Base-by-base conservation (phyloP, 2,113 vertebrate genomes). In the Pelvicachromis taeniatus region DNA sequence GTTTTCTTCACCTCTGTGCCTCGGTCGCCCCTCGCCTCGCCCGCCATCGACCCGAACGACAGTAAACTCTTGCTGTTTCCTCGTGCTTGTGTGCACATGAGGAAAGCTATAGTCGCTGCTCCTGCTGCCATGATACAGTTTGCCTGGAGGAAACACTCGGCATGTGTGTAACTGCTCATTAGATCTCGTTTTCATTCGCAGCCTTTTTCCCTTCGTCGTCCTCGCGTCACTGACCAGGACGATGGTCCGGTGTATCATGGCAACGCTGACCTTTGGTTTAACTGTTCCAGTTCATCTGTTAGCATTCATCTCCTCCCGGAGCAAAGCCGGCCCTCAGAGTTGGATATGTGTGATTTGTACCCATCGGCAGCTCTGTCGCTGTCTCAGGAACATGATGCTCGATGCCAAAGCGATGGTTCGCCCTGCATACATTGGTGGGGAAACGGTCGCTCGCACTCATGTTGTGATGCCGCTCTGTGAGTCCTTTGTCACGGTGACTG, bases 391-490 rank as follows among this genome's bases (percentile, higher is more conserved):
- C 52, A 29, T n/a, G 31, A 70, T 21, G 77, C 63, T 29, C 50
- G 26, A 33, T 19, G 63, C 77, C 61, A 16, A 84, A 89, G 35
- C 21, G 63, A 80, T 88, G 88, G 89, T 16, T 91, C 86, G 53
- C 56, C 35, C 38, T 59, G 23, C 8, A 35, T 48, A 55, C 40
- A 84, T 83, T 80, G 45, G 26, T 79, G 4, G 56, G 38, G 54
- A 81, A 77, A 70, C 19, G 29, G 45, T 42, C 80, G 54, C 80
- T 50, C 53, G 53, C 42, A 21, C 80, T 50, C 8, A 2, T 7
- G 31, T 78, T 83, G 38, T 80, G 45, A 89, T 48, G 77, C 65
- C 63, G 61, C 77, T 52, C 48, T n/a, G n/a, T n/a, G 4, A 45
- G 59, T 70, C 48, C 52, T 82, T 73, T 81, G 78, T 63, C 78